Percentiles rank a stretch among this genome's conserved stretches.
These are phyloP conservation scores for Nineta flava DNA, from an alignment of 2,888 invertebrate species.

Conservation along the genomic window DNA sequence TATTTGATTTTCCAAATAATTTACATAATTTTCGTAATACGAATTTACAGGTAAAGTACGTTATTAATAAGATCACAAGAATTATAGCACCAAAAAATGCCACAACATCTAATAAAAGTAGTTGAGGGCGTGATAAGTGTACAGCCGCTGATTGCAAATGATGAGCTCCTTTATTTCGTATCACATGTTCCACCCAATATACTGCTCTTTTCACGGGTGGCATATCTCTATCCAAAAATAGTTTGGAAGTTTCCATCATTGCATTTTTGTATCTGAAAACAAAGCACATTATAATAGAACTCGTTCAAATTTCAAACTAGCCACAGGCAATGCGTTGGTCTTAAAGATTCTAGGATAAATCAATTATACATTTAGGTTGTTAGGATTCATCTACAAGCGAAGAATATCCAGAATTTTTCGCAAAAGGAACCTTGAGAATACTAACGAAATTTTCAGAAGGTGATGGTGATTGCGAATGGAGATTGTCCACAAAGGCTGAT, in stretches of 20 bases:
- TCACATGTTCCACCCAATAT: constrained; percentile 9
- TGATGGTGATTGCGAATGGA: too few species aligned
- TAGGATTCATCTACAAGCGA: too few species aligned
- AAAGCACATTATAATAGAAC: too few species aligned
- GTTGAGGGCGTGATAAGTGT: constrained; percentile 5
- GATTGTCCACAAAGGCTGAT: too few species aligned
- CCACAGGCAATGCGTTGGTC: background rate
- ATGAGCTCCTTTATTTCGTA: constrained; percentile 6
- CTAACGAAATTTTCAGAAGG: too few species aligned
- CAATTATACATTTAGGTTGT: too few species aligned
- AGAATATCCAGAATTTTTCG: too few species aligned
- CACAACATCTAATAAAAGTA: constrained; percentile 9
- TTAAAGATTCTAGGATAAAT: too few species aligned
- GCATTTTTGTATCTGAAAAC: constrained; percentile 6
- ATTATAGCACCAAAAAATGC: background rate
- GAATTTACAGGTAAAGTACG: background rate
- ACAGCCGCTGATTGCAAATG: constrained; percentile 8
- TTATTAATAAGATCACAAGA: background rate
- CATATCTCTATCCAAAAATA: constrained; percentile 7
- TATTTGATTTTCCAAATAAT: too few species aligned
- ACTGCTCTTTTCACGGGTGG: constrained; percentile 7
- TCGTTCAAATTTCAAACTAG: background rate
- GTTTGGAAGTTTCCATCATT: constrained; percentile 5
- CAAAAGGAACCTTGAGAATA: too few species aligned
- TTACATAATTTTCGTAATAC: too few species aligned